Conservation (phyloP, 2,888 invertebrate species). For the Gymnoscelis rufifasciata region DNA sequence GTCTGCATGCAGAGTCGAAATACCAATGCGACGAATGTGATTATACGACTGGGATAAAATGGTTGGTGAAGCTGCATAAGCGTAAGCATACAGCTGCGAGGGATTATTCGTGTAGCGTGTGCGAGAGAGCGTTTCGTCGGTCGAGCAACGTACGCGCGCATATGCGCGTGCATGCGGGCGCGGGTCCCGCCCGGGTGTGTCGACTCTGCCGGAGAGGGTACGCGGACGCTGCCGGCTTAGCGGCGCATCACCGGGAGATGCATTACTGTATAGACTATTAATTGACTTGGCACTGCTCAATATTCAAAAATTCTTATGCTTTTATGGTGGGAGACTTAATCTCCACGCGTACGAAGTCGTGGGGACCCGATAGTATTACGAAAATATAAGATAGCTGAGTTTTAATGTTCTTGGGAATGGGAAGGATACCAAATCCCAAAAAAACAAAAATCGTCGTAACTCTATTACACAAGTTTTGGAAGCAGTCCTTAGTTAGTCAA, state of each 20-base stretch:
- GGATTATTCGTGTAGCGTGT: slow-evolving; percentile 76
- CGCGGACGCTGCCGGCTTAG: slow-evolving; percentile 40
- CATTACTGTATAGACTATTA: slow-evolving; percentile 45
- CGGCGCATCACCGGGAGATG: slow-evolving; percentile 41
- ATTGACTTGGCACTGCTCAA: no score
- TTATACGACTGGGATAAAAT: slow-evolving; percentile 54
- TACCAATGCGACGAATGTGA: slow-evolving; percentile 58
- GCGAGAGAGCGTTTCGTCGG: slow-evolving; percentile 72
- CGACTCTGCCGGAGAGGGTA: slow-evolving; percentile 52
- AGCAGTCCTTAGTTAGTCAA: no score
- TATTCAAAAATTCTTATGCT: no score
- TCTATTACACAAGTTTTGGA: no score
- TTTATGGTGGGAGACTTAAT: no score
- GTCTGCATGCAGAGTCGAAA: slow-evolving; percentile 57
- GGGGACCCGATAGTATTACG: no score
- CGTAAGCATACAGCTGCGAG: slow-evolving; percentile 71
- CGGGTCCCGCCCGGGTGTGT: slow-evolving; percentile 53
- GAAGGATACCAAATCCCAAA: no score
- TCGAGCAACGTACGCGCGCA: slow-evolving; percentile 68
- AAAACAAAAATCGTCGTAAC: no score
- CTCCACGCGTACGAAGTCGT: no score
- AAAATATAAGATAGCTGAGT: no score
- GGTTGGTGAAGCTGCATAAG: slow-evolving; percentile 61
- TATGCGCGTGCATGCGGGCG: slow-evolving; percentile 61
- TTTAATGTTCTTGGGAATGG: no score